These are phyloP conservation scores for Spinus pinus DNA, from an alignment of 2,797 vertebrate species.

Conservation along the genomic window DNA sequence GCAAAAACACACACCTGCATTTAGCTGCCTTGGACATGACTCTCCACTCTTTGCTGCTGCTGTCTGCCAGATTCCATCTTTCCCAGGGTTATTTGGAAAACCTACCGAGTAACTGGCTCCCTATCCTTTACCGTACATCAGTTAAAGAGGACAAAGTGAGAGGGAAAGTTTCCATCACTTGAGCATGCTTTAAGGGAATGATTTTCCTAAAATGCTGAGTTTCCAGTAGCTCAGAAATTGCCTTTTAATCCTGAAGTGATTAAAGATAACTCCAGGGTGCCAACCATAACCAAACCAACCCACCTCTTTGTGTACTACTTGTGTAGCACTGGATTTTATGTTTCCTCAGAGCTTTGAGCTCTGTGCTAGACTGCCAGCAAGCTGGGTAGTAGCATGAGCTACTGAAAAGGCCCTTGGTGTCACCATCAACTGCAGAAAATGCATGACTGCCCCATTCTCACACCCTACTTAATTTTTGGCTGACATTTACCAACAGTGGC, in stretches of 20 bases:
- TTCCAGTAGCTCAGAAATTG: background rate
- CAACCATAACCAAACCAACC: background rate
- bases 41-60: background rate
- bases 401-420: background rate
- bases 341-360: background rate
- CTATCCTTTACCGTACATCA: background rate
- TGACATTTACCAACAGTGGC: background rate
- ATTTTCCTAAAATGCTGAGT: background rate
- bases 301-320: background rate
- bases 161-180: background rate
- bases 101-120: background rate
- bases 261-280: background rate
- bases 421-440: background rate
- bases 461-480: background rate
- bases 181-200: fast-evolving
- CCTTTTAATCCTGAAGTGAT: background rate
- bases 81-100: background rate
- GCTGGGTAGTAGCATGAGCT: fast-evolving
- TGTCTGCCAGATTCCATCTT: background rate
- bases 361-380: background rate
- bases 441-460: background rate
- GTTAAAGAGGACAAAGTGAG: background rate
- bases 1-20: fast-evolving
- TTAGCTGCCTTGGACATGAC: background rate
- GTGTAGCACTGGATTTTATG: background rate